Base-by-base conservation (phyloP, 2,113 vertebrate species). In the Galeopterus variegatus region DNA sequence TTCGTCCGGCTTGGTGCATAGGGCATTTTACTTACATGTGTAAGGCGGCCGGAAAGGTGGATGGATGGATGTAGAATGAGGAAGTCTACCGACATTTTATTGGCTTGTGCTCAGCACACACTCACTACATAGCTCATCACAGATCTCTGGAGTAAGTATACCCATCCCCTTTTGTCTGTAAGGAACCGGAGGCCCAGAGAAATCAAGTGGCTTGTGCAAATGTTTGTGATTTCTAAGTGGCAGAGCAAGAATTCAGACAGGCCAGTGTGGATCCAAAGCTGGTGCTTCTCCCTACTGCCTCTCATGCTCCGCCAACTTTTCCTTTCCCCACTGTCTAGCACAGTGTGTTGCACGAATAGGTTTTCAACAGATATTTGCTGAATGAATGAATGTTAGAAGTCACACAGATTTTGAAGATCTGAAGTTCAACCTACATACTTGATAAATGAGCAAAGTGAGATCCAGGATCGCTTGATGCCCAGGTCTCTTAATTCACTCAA, bases 311-410 rank as follows among this genome's bases (percentile, higher is more conserved):
- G 67, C 72, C 79, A 41, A 2, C 48, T 56, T 41, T 31, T 13
- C 64, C 28, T 88, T 52, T 2, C 52, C 72, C n/a, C 10, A n/a
- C 88, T 19, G 12, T 52, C 58, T 21, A 54, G 65, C 75, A 54
- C 24, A 14, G 48, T 12, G 41, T 58, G 58, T 65, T 75, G 60
- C 41, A 69, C 72, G 17, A 33, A 52, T 13, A 56, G 54, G 60
- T 50, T 75, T 64, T 64, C 79, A 65, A 48, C 60, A 83, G 69
- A 56, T 70, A 81, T 8, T 31, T 81, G 52, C 62, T 7, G 50
- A 96, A 69, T 72, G 76, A 83, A 76, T 79, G 26, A 33, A 70
- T 82, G 56, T 50, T 88, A 65, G 41, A 76, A 92, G 11, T 79
- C 72, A 36, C 6, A 26, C 1, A 50, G 48, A 67, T 67, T 85